These are phyloP conservation scores for Tachycineta bicolor DNA, from an alignment of 2,113 vertebrate species.

Conservation along the genomic window DNA sequence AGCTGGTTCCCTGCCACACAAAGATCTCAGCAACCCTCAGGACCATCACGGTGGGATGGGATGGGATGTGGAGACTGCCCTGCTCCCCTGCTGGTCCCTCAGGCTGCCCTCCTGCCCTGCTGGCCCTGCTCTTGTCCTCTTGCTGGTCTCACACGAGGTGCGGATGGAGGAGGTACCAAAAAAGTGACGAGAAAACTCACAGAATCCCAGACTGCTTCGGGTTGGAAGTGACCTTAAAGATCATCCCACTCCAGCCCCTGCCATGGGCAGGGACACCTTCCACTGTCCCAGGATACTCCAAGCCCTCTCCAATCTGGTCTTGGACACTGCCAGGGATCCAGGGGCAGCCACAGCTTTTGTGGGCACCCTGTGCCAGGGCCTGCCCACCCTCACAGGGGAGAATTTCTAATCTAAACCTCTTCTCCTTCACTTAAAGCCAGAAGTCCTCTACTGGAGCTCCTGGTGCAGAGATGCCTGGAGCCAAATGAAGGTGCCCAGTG, in stretches of 20 bases:
- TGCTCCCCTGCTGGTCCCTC: not conserved
- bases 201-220: not conserved
- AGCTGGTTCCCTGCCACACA: not conserved
- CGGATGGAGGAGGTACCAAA: not conserved
- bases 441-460: not conserved
- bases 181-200: not conserved
- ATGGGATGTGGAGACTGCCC: not conserved
- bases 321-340: not conserved
- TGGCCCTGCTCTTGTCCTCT: not conserved
- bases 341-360: not conserved
- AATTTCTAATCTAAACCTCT: not conserved
- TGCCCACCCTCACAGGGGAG: not conserved
- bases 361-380: not conserved
- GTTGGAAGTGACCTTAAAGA: not conserved
- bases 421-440: not conserved
- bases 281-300: not conserved
- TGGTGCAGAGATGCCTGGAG: not conserved
- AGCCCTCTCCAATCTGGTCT: rapidly evolving
- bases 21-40: not conserved
- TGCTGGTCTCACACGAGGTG: not conserved
- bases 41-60: rapidly evolving
- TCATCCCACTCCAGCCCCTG: not conserved
- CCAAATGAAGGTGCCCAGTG: not conserved
- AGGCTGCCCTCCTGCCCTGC: not conserved
- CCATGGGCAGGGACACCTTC: not conserved